Conservation (phyloP, 2,797 vertebrate genomes). For the Serranus cabrilla region DNA sequence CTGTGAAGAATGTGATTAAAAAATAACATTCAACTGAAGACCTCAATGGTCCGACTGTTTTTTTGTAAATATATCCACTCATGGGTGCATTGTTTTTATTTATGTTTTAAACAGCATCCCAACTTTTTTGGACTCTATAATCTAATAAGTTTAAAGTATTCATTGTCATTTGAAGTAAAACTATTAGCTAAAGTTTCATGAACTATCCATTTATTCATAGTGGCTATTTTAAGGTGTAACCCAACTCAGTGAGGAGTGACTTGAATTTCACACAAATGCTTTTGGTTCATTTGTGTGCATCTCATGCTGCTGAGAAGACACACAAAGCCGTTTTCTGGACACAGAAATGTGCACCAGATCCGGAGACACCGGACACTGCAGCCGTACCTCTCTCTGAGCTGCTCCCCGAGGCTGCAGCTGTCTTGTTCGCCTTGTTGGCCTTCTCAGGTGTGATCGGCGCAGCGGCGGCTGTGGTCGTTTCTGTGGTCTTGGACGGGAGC, state of each 20-base stretch:
- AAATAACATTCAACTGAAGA: too few relatives aligned
- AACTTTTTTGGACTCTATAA: too few relatives aligned
- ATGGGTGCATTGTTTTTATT: too few relatives aligned
- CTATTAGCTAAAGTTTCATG: too few relatives aligned
- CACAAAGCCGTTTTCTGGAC: slow-evolving; percentile 11
- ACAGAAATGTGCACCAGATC: slow-evolving; percentile 28
- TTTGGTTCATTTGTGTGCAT: neutral
- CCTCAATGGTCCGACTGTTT: too few relatives aligned
- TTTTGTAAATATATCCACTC: too few relatives aligned
- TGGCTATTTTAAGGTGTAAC: neutral
- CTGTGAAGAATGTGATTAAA: too few relatives aligned
- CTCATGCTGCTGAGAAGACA: neutral
- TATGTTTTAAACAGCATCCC: too few relatives aligned
- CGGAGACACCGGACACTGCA: slow-evolving; percentile 38
- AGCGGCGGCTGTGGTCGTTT: neutral
- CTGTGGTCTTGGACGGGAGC: slow-evolving; percentile 32
- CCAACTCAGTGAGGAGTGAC: neutral
- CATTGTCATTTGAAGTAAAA: too few relatives aligned
- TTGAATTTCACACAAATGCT: neutral
- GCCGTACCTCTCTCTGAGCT: slow-evolving; percentile 71
- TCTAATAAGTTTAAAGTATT: too few relatives aligned
- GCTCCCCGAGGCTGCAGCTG: slow-evolving; percentile 12
- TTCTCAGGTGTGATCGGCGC: slow-evolving; percentile 26
- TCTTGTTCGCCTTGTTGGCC: slow-evolving; percentile 55
- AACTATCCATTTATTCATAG: too few relatives aligned